phyloP scores from a whole-genome alignment of 2,888 invertebrate genomes.

The Sylvicola fuscatus region DNA sequence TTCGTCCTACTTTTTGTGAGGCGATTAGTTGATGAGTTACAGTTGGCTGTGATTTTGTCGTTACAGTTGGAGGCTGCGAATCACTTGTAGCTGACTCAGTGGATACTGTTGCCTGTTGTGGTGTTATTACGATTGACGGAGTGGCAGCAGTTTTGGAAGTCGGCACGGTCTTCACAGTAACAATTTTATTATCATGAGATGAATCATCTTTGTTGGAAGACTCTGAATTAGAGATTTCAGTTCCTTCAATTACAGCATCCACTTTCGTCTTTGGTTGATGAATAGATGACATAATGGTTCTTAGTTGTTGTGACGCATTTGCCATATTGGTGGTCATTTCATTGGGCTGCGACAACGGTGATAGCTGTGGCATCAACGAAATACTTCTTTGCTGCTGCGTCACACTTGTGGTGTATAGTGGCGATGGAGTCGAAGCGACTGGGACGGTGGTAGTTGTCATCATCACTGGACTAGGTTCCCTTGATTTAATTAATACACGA shows the following conservation, averaged over 20 bases:
- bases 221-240: conserved; percentile 9
- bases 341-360: conserved; percentile 48
- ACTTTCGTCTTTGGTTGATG: conserved; percentile 9
- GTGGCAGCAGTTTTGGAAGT: conserved; percentile 5
- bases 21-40: too few species aligned
- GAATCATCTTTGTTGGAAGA: not conserved
- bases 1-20: too few species aligned
- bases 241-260: conserved; percentile 29
- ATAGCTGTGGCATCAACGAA: conserved; percentile 41
- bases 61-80: conserved; percentile 8
- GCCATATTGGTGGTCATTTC: conserved; percentile 51
- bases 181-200: not conserved
- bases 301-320: conserved; percentile 45
- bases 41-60: conserved; percentile 11
- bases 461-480: conserved; percentile 10
- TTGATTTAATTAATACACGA: conserved; percentile 13
- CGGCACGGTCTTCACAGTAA: conserved; percentile 2
- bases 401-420: too few species aligned
- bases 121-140: conserved; percentile 5
- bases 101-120: conserved; percentile 5
- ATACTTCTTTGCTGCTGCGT: conserved; percentile 25
- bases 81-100: conserved; percentile 5
- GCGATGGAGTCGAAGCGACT: too few species aligned
- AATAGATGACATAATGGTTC: conserved; percentile 40
- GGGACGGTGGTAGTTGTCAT: conserved; percentile 1